These are phyloP conservation scores for Latrodectus elegans DNA, from an alignment of 2,888 invertebrate species.

Conservation along the genomic window DNA sequence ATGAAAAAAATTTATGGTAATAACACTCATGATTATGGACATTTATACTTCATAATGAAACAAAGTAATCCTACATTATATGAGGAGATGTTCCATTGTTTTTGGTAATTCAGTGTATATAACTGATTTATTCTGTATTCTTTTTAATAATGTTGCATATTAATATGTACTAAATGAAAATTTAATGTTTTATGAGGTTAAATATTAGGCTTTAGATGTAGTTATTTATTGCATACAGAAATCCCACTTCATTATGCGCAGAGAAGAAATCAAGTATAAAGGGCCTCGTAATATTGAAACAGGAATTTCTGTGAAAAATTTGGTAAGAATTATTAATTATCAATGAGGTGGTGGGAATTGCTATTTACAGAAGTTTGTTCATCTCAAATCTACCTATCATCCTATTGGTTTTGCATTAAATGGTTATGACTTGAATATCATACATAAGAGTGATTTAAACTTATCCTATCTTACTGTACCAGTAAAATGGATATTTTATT, in stretches of 20 bases:
- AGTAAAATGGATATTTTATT: too few species aligned
- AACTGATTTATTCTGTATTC: too few species aligned
- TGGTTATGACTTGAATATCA: background rate
- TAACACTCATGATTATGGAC: too few species aligned
- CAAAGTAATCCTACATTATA: too few species aligned
- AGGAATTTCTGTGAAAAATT: conserved; percentile 67
- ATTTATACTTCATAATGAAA: too few species aligned
- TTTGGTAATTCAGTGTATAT: too few species aligned
- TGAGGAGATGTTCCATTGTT: too few species aligned
- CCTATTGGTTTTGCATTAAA: background rate
- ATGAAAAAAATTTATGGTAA: too few species aligned
- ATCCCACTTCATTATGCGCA: conserved; percentile 59
- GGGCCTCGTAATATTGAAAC: conserved; percentile 61
- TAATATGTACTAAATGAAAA: too few species aligned
- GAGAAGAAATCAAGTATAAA: conserved; percentile 57
- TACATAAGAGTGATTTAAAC: too few species aligned
- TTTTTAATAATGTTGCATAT: too few species aligned
- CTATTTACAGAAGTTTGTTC: background rate
- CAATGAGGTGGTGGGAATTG: conserved; percentile 47
- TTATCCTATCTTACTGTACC: too few species aligned
- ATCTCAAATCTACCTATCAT: background rate
- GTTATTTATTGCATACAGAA: conserved; percentile 69
- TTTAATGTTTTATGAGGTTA: conserved; percentile 25
- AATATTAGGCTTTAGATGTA: conserved; percentile 62
- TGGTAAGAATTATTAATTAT: conserved; percentile 65